Conservation (phyloP, 2,888 invertebrate genomes). For the Sisyra nigra region DNA sequence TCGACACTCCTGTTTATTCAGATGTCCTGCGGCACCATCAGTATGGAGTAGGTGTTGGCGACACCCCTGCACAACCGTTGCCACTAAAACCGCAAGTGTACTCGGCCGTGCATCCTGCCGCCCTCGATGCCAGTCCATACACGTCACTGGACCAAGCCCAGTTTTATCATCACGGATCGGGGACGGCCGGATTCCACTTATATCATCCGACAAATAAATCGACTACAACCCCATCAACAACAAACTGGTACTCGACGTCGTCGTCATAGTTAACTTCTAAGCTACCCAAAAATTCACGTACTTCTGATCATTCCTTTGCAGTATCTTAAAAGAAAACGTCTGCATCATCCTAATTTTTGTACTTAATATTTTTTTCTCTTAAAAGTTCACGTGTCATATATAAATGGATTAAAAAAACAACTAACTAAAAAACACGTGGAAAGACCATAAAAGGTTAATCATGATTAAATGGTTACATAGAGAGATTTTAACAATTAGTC, state of each 20-base stretch:
- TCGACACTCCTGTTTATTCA: slow-evolving; percentile 28
- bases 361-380: too few relatives aligned
- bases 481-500: too few relatives aligned
- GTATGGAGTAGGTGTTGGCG: slow-evolving; percentile 40
- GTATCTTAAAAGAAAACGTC: too few relatives aligned
- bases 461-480: too few relatives aligned
- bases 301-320: too few relatives aligned
- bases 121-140: slow-evolving; percentile 37
- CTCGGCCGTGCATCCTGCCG: slow-evolving; percentile 41
- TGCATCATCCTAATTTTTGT: too few relatives aligned
- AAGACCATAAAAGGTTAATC: too few relatives aligned
- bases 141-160: slow-evolving; percentile 61
- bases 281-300: too few relatives aligned
- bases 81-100: slow-evolving; percentile 86
- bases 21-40: slow-evolving; percentile 38
- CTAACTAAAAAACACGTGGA: too few relatives aligned
- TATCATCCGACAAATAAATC: slow-evolving; percentile 52
- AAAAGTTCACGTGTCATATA: too few relatives aligned
- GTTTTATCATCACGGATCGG: slow-evolving; percentile 55
- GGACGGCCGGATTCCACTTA: slow-evolving; percentile 63
- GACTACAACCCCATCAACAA: slow-evolving; percentile 19
- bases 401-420: too few relatives aligned
- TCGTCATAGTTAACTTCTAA: slow-evolving; percentile 18
- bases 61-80: slow-evolving; percentile 44
- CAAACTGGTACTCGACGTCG: slow-evolving; percentile 30